Percentiles rank a stretch among this genome's conserved stretches.
Conservation (phyloP, 2,888 invertebrate species). For the Andrena haemorrhoa region DNA sequence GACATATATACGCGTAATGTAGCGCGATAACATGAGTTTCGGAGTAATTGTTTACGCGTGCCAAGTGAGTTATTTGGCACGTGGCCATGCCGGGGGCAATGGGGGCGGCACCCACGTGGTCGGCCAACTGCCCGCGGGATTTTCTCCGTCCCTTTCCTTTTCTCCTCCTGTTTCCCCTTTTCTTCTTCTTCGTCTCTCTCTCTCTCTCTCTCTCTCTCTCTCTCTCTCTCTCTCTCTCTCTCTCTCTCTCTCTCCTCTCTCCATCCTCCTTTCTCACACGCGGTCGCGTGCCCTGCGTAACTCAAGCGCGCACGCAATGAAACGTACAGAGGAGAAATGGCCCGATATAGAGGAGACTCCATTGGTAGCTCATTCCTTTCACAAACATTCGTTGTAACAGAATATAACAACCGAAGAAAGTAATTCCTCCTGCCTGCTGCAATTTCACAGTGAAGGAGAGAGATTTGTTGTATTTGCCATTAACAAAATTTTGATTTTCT, state of each 20-base stretch:
- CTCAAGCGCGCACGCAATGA: conserved; percentile 35
- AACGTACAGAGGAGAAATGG: conserved; percentile 21
- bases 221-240: conserved; percentile 10
- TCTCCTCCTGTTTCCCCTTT: conserved; percentile 21
- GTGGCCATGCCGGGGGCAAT: conserved; percentile 72
- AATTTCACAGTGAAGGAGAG: too few relatives aligned
- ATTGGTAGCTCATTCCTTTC: conserved; percentile 6
- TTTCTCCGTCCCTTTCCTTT: conserved; percentile 48
- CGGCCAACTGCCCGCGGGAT: conserved; percentile 70
- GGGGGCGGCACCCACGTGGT: conserved; percentile 77
- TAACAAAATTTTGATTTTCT: too few relatives aligned
- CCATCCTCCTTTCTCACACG: not conserved
- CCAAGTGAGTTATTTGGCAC: conserved; percentile 83
- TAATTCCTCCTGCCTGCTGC: not conserved
- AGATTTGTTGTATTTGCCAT: too few relatives aligned
- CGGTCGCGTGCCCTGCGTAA: conserved; percentile 38
- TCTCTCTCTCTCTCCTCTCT: conserved; percentile 9
- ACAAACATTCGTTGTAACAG: not conserved
- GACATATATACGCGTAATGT: conserved; percentile 76
- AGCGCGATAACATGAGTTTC: conserved; percentile 79
- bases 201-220: conserved; percentile 12
- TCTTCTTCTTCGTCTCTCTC: conserved; percentile 9
- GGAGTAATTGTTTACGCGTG: conserved; percentile 83
- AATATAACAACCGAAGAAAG: not conserved
- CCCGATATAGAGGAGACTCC: not conserved